These are phyloP conservation scores for Eudyptes chrysolophus DNA, from an alignment of 2,113 vertebrate genomes.

Conservation along the genomic window DNA sequence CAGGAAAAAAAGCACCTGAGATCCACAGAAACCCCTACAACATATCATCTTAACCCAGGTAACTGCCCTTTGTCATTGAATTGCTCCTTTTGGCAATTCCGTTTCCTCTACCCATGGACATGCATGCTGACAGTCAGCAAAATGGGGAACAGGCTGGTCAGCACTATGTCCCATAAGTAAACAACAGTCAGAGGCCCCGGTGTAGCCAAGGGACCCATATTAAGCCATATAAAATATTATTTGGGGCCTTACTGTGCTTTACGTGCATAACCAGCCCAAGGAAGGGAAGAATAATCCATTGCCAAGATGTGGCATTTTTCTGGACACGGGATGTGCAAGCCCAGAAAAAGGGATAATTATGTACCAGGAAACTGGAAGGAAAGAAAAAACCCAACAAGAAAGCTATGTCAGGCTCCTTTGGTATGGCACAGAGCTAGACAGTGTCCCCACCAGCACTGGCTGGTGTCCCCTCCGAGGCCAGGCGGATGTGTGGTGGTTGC, in stretches of 20 bases:
- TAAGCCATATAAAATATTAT: background rate
- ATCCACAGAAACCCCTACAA: background rate
- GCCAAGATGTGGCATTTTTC: background rate
- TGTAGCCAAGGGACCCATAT: background rate
- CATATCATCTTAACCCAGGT: background rate
- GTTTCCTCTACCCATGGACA: background rate
- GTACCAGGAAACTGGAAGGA: background rate
- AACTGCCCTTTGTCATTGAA: background rate
- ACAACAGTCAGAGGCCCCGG: background rate
- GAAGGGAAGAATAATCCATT: background rate
- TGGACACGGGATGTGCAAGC: background rate
- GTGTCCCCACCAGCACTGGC: background rate
- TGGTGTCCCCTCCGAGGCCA: background rate
- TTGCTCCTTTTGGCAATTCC: background rate
- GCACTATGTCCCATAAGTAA: background rate
- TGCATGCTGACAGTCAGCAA: accelerated
- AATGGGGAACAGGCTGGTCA: background rate
- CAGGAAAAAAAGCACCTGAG: background rate
- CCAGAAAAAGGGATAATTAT: background rate
- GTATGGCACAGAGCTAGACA: background rate
- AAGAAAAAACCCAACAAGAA: background rate
- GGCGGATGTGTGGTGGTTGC: background rate
- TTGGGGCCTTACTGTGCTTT: background rate
- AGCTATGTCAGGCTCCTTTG: background rate
- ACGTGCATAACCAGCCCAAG: background rate